phyloP scores from a whole-genome alignment of 2,888 invertebrate species.

The Napeogenes sylphis region DNA sequence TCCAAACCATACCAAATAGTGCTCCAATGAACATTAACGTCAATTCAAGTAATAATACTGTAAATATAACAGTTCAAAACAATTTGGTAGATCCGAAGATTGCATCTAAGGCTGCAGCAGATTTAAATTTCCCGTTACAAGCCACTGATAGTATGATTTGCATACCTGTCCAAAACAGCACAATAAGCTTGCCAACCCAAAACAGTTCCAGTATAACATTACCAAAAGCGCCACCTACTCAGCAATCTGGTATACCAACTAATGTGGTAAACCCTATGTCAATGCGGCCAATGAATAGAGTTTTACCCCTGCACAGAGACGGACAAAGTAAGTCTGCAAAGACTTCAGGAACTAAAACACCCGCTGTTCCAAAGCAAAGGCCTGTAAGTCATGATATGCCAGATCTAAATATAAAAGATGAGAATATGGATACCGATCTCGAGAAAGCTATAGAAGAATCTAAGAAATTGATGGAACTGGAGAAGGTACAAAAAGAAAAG shows the following conservation, averaged over 20 bases:
- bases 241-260: slow-evolving; percentile 80
- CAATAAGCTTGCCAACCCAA: slow-evolving; percentile 71
- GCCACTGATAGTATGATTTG: slow-evolving; percentile 63
- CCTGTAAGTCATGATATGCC: slow-evolving; percentile 72
- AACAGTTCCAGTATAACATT: slow-evolving; percentile 77
- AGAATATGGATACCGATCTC: slow-evolving; percentile 72
- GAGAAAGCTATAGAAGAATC: slow-evolving; percentile 74
- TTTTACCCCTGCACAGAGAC: slow-evolving; percentile 86
- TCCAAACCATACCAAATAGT: slow-evolving; percentile 73
- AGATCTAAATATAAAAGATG: slow-evolving; percentile 72
- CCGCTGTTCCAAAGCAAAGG: slow-evolving; percentile 53
- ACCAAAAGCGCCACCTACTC: slow-evolving; percentile 79
- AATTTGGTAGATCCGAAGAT: slow-evolving; percentile 73
- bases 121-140: slow-evolving; percentile 67
- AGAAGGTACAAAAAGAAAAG: slow-evolving; percentile 65
- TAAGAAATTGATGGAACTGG: slow-evolving; percentile 71
- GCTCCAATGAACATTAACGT: slow-evolving; percentile 75
- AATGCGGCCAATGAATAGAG: slow-evolving; percentile 86
- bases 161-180: slow-evolving; percentile 66
- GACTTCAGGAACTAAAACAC: slow-evolving; percentile 49
- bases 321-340: slow-evolving; percentile 73
- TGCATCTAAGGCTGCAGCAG: slow-evolving; percentile 63
- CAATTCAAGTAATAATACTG: slow-evolving; percentile 72
- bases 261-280: slow-evolving; percentile 84
- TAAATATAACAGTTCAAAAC: slow-evolving; percentile 72